These are phyloP conservation scores for Drosophila neonasuta DNA, from an alignment of 2,888 invertebrate genomes.

Conservation along the genomic window DNA sequence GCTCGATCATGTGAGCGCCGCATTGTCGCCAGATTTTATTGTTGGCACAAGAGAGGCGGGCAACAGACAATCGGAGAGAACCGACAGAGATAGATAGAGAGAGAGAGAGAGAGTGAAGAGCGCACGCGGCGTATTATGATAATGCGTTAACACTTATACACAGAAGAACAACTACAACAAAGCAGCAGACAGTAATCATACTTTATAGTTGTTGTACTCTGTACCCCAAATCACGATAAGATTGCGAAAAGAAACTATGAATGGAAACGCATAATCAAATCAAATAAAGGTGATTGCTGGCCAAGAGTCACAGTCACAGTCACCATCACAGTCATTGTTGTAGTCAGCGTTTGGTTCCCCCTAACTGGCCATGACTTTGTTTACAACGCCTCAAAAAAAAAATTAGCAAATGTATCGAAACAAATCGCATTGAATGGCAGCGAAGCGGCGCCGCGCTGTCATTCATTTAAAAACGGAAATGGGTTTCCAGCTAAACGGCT, in stretches of 20 bases:
- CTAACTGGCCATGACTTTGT: conserved; percentile 64
- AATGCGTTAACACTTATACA: conserved; percentile 16
- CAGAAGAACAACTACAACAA: conserved; percentile 32
- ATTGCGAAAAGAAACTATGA: conserved; percentile 61
- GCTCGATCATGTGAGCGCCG: conserved; percentile 70
- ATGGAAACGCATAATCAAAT: conserved; percentile 45
- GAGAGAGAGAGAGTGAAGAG: conserved; percentile 12
- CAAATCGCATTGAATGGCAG: not conserved
- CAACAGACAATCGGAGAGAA: conserved; percentile 1
- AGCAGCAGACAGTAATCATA: conserved; percentile 30
- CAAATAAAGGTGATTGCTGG: not conserved
- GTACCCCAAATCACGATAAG: conserved; percentile 53
- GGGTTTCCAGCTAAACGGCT: conserved; percentile 59
- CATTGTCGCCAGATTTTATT: conserved; percentile 52
- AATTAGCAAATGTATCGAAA: conserved; percentile 32
- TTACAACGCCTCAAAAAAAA: conserved; percentile 44
- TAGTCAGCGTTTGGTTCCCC: conserved; percentile 12
- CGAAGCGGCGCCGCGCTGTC: conserved; percentile 32
- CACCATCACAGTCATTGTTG: conserved; percentile 11
- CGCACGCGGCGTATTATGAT: conserved; percentile 15
- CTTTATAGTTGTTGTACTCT: conserved; percentile 43
- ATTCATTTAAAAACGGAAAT: conserved; percentile 56
- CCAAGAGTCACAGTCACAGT: conserved; percentile 20
- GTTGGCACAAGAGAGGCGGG: conserved; percentile 30
- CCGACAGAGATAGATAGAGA: not conserved